Conservation (phyloP, 1,140 invertebrate species). For the Armadillidium nasatum region DNA sequence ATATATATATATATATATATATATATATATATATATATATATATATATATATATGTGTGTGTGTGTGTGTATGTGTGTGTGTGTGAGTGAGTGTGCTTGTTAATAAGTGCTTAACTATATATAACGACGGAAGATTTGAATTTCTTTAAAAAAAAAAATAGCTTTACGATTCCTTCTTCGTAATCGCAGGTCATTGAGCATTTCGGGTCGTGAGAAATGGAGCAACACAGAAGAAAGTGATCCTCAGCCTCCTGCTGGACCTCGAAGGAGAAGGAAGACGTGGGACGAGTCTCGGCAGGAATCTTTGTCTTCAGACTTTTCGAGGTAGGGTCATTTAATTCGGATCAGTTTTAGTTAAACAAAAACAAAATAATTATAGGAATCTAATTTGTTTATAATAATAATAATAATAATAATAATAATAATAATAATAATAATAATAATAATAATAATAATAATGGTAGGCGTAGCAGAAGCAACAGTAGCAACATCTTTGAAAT, state of each 20-base stretch:
- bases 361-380: too few relatives aligned
- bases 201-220: slow-evolving; percentile 30
- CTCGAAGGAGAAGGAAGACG: slow-evolving; percentile 30
- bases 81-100: too few relatives aligned
- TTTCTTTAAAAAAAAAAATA: not conserved
- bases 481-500: too few relatives aligned
- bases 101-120: too few relatives aligned
- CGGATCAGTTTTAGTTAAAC: too few relatives aligned
- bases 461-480: not conserved
- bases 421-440: not conserved
- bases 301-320: slow-evolving; percentile 36
- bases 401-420: not conserved
- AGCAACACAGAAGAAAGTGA: slow-evolving; percentile 34
- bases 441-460: not conserved
- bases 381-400: too few relatives aligned
- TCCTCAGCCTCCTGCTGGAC: slow-evolving; percentile 10
- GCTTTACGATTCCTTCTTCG: not conserved
- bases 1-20: too few relatives aligned
- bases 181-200: slow-evolving; percentile 26
- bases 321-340: too few relatives aligned
- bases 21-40: too few relatives aligned
- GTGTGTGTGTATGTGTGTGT: too few relatives aligned
- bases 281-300: slow-evolving; percentile 38
- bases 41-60: too few relatives aligned
- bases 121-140: not conserved